These are phyloP conservation scores for Papilio elwesi DNA, from an alignment of 2,888 invertebrate species.

Conservation along the genomic window DNA sequence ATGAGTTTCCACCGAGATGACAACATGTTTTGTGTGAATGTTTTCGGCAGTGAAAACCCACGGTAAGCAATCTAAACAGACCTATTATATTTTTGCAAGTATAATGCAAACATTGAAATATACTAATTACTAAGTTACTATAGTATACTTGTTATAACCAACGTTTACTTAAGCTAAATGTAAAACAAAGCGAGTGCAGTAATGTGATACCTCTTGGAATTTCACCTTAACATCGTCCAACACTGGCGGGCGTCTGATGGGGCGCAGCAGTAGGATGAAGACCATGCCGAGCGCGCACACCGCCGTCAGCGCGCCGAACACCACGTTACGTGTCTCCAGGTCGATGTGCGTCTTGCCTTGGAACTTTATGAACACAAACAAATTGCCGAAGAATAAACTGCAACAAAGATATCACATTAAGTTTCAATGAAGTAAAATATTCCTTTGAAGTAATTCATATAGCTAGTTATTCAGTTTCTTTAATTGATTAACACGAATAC, in stretches of 20 bases:
- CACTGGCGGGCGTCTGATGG: constrained; percentile 71
- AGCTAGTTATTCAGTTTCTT: too few species aligned
- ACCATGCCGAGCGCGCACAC: constrained; percentile 89
- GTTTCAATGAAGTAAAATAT: not conserved
- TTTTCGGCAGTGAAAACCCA: too few species aligned
- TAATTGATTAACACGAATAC: too few species aligned
- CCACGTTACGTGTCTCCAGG: constrained; percentile 87
- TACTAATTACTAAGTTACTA: not conserved
- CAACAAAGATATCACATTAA: constrained; percentile 53
- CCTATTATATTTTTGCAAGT: too few species aligned
- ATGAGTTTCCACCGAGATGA: too few species aligned
- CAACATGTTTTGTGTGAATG: too few species aligned
- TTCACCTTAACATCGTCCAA: constrained; percentile 75
- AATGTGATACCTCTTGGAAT: constrained; percentile 35
- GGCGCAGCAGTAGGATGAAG: constrained; percentile 86
- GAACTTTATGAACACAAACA: constrained; percentile 97
- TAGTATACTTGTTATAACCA: not conserved
- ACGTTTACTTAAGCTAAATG: not conserved
- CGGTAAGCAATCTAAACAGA: too few species aligned
- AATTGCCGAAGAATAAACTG: constrained; percentile 97
- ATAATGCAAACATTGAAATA: too few species aligned
- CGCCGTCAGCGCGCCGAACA: constrained; percentile 91
- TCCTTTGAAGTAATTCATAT: too few species aligned
- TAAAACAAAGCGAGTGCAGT: constrained; percentile 27
- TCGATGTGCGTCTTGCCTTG: constrained; percentile 91